Percentiles rank a stretch among this genome's conserved stretches.
Conservation (phyloP, 2,888 invertebrate species). For the Callimorpha dominula region DNA sequence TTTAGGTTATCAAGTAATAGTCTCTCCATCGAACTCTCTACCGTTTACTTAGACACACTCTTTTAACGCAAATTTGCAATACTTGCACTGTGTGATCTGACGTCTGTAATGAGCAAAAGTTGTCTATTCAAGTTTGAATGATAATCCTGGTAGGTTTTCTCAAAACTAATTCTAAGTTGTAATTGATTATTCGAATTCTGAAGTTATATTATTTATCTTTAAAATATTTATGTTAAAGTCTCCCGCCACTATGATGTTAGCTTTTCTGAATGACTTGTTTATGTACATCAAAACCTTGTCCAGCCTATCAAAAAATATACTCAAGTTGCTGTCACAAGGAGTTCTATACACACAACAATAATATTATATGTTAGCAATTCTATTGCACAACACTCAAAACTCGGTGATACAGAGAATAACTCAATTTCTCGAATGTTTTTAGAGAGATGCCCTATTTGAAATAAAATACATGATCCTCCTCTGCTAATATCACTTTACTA, state of each 20-base stretch:
- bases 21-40: no score
- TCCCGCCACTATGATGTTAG: conserved; percentile 4
- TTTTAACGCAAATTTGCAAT: no score
- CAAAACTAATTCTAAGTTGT: no score
- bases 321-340: background rate
- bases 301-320: background rate
- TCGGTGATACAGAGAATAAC: background rate
- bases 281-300: background rate
- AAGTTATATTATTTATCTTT: background rate
- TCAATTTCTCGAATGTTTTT: no score
- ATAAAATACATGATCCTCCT: background rate
- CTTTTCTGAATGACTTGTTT: background rate
- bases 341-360: conserved; percentile 4
- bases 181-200: conserved; percentile 6
- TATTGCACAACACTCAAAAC: background rate
- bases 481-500: background rate
- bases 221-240: conserved; percentile 6
- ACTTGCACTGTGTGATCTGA: no score
- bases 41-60: no score
- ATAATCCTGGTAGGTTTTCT: no score
- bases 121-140: no score
- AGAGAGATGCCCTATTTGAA: background rate
- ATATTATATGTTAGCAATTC: background rate
- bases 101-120: no score
- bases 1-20: no score